Percentiles rank a stretch among this genome's conserved stretches.
Conservation (phyloP, 2,888 invertebrate species). For the Aphodius granarius region DNA sequence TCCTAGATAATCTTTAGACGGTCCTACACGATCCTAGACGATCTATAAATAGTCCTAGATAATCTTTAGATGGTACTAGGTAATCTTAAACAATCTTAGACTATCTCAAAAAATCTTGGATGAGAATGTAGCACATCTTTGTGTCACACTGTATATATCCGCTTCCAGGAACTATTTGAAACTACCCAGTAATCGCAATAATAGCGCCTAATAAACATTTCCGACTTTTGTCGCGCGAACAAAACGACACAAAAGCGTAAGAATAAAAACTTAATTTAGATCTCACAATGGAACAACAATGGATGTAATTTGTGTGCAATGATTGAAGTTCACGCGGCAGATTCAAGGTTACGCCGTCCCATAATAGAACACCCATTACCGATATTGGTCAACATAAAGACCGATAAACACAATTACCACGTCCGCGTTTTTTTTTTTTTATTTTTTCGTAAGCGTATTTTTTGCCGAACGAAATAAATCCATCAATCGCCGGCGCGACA, state of each 20-base stretch:
- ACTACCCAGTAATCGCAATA: neutral
- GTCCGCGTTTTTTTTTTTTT: neutral
- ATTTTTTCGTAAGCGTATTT: too few species aligned
- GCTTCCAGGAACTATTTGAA: neutral
- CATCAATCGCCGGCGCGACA: neutral
- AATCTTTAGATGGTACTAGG: too few species aligned
- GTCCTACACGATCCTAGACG: too few species aligned
- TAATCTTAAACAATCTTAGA: too few species aligned
- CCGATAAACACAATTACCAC: neutral
- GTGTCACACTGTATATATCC: too few species aligned
- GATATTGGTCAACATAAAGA: neutral
- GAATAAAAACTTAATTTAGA: slow-evolving; percentile 15
- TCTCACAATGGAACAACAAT: slow-evolving; percentile 9
- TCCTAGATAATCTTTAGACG: too few species aligned
- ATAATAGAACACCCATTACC: neutral
- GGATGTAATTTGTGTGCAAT: slow-evolving; percentile 9
- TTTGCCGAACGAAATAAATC: neutral
- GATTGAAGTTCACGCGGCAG: neutral
- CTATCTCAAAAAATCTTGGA: too few species aligned
- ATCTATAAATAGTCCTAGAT: too few species aligned
- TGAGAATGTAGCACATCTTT: too few species aligned
- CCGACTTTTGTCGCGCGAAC: neutral
- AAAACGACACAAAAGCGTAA: slow-evolving; percentile 1
- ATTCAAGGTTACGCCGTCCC: neutral
- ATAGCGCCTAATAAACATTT: neutral